Conservation (phyloP, 2,113 vertebrate species). For the Rhinolophus sinicus region DNA sequence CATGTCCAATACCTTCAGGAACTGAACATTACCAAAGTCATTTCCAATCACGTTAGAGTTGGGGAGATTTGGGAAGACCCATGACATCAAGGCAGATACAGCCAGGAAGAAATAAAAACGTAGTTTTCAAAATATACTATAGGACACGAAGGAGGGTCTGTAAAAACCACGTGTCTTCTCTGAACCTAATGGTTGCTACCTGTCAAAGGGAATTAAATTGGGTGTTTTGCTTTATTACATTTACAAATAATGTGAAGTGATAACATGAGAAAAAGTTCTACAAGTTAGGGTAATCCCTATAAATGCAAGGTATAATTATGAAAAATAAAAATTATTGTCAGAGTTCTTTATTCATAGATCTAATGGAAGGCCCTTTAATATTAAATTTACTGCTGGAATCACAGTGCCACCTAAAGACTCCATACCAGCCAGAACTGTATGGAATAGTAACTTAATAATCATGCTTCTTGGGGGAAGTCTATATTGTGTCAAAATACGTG, state of each 20-base stretch:
- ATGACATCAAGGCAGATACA: not conserved
- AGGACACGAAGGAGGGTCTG: not conserved
- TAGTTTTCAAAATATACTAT: not conserved
- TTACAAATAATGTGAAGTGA: slow-evolving; percentile 19
- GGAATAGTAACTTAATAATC: not conserved
- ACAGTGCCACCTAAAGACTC: not conserved
- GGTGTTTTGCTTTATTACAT: not conserved
- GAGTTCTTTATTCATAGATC: not conserved
- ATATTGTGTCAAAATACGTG: not conserved
- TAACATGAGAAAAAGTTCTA: not conserved
- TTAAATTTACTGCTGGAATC: not conserved
- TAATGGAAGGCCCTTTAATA: not conserved
- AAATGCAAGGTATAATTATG: not conserved
- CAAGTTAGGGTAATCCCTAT: not conserved
- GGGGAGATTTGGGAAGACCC: not conserved
- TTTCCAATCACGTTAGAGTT: rapidly evolving
- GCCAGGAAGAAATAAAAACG: not conserved
- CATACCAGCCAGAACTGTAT: not conserved
- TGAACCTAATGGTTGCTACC: not conserved
- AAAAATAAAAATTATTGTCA: not conserved
- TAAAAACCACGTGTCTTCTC: not conserved
- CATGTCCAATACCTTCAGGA: not conserved
- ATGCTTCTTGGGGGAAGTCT: not conserved
- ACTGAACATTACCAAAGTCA: not conserved
- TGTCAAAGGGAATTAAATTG: not conserved